Base-by-base conservation (phyloP, 1,140 invertebrate genomes). In the Drosophila baimaii region DNA sequence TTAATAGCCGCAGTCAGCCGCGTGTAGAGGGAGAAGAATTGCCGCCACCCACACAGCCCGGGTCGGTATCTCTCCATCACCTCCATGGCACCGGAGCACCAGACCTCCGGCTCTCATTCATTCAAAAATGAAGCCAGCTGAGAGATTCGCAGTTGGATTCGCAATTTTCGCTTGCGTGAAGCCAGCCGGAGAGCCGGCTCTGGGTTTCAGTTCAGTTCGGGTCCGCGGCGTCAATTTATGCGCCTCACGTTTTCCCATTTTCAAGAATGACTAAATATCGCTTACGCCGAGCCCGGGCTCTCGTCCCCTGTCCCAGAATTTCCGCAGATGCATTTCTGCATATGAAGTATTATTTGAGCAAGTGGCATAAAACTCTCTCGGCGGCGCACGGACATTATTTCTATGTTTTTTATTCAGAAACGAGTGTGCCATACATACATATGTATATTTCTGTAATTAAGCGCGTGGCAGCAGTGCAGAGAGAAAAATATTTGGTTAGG, bases 261-360 rank as follows among this genome's bases (percentile, higher is more conserved):
- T 84, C 88, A 86, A 84, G 84, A 90, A 88, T 90, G 88, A 90
- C 88, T 90, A 90, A 90, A 90, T 90, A 90, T 90, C 88, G 83
- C 71, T 90, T 90, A 90, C 83, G 55, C 65, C 65, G 56, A 62
- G 46, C 62, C 39, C n/a, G n/a, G n/a, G n/a, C 62, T 8, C 29
- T 49, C 25, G 29, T 21, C 47, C 23, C 31, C 35, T 57, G 25
- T n/a, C n/a, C 49, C 17, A 52, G 51, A 54, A 54, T 35, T 23
- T 35, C 13, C 27, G 43, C 37, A 39, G 35, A 35, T 77, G 75
- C 76, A 79, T 49, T 57, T 69, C 61, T 57, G 59, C 59, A 68
- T 71, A 62, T 76, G 58, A 47, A 63, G 63, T 63, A 76, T 72
- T 68, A 73, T 78, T 79, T 63, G 46, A 52, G 56, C 66, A 72